Percentiles rank a stretch among this genome's conserved stretches.
phyloP scores from a whole-genome alignment of 1,140 invertebrate genomes.

The Trigoniulus corallinus region DNA sequence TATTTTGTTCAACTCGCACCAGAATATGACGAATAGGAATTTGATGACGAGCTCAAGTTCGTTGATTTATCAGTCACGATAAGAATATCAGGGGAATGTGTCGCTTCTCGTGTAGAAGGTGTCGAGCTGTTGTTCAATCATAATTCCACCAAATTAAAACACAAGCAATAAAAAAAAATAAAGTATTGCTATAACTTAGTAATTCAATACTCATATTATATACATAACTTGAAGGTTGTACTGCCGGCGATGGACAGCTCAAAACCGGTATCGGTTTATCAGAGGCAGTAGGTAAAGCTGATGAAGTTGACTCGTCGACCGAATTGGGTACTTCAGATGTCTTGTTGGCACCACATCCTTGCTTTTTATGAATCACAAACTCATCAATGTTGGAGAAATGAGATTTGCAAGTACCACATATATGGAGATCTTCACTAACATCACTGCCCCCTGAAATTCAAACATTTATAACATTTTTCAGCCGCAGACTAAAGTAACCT shows the following conservation, averaged over 20 bases:
- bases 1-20: neutral
- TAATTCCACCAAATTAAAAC: neutral
- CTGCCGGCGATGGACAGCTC: too few relatives aligned
- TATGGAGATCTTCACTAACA: slow-evolving; percentile 26
- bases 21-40: neutral
- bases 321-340: neutral
- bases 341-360: slow-evolving; percentile 11
- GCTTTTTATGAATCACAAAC: slow-evolving; percentile 22
- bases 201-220: neutral
- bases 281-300: slow-evolving; percentile 14
- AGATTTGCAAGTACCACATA: slow-evolving; percentile 21
- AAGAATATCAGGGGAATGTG: neutral
- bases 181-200: neutral
- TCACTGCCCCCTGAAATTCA: too few relatives aligned
- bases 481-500: too few relatives aligned
- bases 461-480: too few relatives aligned
- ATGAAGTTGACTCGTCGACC: slow-evolving; percentile 12
- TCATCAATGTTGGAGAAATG: slow-evolving; percentile 20
- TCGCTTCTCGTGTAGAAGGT: too few relatives aligned
- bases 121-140: too few relatives aligned
- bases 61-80: neutral
- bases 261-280: too few relatives aligned
- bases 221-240: too few relatives aligned
- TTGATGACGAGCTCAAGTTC: slow-evolving; percentile 16
- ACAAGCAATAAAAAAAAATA: neutral